Evolutionary conservation across 2,888 invertebrate species (phyloP).

Genomic region (Pecten maximus): DNA sequence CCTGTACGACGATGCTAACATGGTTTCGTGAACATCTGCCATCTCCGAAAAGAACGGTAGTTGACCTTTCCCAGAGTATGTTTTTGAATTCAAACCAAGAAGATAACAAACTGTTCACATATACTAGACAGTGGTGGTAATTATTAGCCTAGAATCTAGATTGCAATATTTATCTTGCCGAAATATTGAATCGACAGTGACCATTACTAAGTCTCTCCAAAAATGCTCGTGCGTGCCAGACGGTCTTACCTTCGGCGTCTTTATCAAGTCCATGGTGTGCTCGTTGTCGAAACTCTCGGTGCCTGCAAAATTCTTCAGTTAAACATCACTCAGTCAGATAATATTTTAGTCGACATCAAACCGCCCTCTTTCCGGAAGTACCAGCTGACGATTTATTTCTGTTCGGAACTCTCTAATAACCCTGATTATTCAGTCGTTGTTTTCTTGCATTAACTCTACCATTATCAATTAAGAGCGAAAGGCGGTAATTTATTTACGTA

Average conservation of each 20-base stretch:
- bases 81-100: no score
- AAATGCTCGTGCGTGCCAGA: not conserved
- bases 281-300: not conserved
- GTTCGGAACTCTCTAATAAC: not conserved
- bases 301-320: not conserved
- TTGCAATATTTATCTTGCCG: no score
- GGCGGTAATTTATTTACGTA: not conserved
- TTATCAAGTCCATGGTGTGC: slow-evolving; percentile 8
- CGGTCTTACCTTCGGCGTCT: slow-evolving; percentile 17
- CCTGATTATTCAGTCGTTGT: not conserved
- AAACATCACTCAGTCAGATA: not conserved
- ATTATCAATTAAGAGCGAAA: not conserved
- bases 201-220: not conserved
- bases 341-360: not conserved
- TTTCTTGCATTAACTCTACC: not conserved
- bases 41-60: no score
- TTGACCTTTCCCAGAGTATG: no score
- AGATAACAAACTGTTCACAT: no score
- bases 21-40: no score
- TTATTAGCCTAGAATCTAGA: no score
- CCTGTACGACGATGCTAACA: no score
- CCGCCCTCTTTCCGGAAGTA: slow-evolving; percentile 28
- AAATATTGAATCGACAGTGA: not conserved
- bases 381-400: slow-evolving; percentile 28
- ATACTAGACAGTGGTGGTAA: no score